Evolutionary conservation across 1,140 invertebrate species (phyloP), one percentile per base, ranked within the genome.

Genomic region (Bombus cullumanus): DNA sequence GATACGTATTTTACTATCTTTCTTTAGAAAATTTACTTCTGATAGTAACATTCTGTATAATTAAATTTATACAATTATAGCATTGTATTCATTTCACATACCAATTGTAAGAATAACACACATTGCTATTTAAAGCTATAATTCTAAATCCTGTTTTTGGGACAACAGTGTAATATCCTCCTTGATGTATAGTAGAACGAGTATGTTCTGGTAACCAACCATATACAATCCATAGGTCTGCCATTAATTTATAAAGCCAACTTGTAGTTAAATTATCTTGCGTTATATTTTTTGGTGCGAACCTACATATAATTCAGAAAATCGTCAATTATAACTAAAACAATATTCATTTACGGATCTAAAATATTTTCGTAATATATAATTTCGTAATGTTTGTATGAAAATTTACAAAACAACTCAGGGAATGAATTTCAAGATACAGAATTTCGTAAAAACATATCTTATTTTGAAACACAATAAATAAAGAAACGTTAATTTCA

Each of bases 41-140:
- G 10, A 37, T 25, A 69, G 1, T 37, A 25, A 69, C 9, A 39
- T 69, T 37, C 8, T 69, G 0, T 22, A 37, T 57, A 72, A 86
- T 66, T 34, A 71, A 43, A 59, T 83, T 47, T 62, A 69, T 39
- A 28, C 4, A 25, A 43, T 31, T 31, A 64, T 22, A 34, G 47
- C 6, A 66, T 34, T 25, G 31, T 41, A 43, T n/a, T 43, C 12
- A 2, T 62, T 78, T 82, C 22, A 80, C 96, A 94, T 95, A 98
- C 97, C 97, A 97, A 91, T 98, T 98, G 62, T 95, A 96, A 78
- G 93, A 96, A 88, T 97, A 98, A 87, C 97, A 97, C 8, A 97
- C 95, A 88, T 98, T 98, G 85, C 96, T 97, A 91, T 98, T 98
- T 2, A 98, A 87, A 0, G 96, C 96, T 86, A 98, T 97, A 53